Evolutionary conservation across 2,888 invertebrate species (phyloP), one percentile per base, ranked within the genome.

Genomic region (Homarus gammarus): DNA sequence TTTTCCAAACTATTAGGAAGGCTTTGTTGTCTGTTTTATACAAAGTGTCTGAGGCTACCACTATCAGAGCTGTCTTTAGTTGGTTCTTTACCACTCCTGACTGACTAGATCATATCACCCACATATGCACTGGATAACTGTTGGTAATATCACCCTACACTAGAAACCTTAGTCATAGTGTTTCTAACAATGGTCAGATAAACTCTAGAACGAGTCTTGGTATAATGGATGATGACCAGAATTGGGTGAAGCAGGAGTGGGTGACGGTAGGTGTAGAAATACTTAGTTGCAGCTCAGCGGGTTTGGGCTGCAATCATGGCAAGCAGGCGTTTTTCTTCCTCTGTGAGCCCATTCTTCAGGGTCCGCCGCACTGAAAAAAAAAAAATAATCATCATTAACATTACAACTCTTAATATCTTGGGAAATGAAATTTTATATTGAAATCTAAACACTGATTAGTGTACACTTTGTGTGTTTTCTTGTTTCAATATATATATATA

Each of bases 321-420:
- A 93, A 96, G 95, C 94, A 96, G 96, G 94, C 96, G 96, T 94
- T 96, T 96, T 94, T 97, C 97, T 94, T 97, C 97, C 93, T 96
- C 96, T 92, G 96, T 96, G 93, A 97, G 95, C 92, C 97, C 97
- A 94, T 96, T 96, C 93, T 96, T 96, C 93, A 97, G 94, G 92
- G 97, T 97, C 94, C 97, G 95, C 94, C 97, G 95, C 94, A 97
- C 97, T 97, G 95, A 75, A 95, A 95, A 90, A 87, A 90, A 87
- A 86, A 8, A 27, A 64, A 27, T 31, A 61, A 31, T 33, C 6
- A 33, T 1, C n/a, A 33, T 12, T 10, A 3, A 31, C 5, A 56
- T 22, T n/a, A 81, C 31, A 33, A 18, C 10, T 1, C 15, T 5
- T 40, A 77, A 77, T n/a, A 22, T 77, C 15, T 44, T 22, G 15